Conservation (phyloP, 1,140 invertebrate species). For the Drosophila pseudoobscura region DNA sequence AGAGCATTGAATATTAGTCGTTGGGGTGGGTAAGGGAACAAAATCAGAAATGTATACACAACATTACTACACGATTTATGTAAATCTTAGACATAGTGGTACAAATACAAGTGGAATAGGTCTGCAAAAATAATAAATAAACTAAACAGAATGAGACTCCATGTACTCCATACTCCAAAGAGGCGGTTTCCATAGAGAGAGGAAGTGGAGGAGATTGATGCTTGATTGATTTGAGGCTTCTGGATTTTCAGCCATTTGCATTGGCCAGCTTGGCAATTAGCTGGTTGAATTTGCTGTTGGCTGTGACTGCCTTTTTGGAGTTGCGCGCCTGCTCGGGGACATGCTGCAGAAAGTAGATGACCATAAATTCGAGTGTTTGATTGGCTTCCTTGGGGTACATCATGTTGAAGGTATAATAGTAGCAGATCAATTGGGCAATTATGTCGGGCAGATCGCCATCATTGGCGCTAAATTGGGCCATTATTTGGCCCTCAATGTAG, state of each 20-base stretch:
- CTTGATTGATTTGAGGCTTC: constrained; percentile 4
- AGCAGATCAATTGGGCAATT: constrained; percentile 73
- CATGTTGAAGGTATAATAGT: constrained; percentile 81
- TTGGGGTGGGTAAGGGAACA: constrained; percentile 20
- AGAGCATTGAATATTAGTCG: constrained; percentile 1
- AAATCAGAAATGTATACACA: constrained; percentile 73
- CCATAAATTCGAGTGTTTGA: constrained; percentile 80
- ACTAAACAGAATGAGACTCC: constrained; percentile 56
- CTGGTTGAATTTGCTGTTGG: constrained; percentile 69
- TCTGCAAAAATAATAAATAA: constrained; percentile 74
- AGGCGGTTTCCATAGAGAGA: neutral
- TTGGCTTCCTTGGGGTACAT: constrained; percentile 80
- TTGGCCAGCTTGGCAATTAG: constrained; percentile 68
- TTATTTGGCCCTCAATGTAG: constrained; percentile 71
- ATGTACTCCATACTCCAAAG: no score
- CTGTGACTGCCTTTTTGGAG: constrained; percentile 58
- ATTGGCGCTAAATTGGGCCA: constrained; percentile 52
- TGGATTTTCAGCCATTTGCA: constrained; percentile 49
- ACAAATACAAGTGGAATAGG: constrained; percentile 70
- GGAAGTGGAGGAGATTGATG: constrained; percentile 38
- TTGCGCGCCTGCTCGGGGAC: constrained; percentile 61
- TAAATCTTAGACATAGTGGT: constrained; percentile 71
- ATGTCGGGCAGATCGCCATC: constrained; percentile 64
- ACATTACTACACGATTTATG: constrained; percentile 78
- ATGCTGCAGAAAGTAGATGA: constrained; percentile 72